These are phyloP conservation scores for Salpingus planirostris DNA, from an alignment of 2,888 invertebrate genomes.

Conservation along the genomic window DNA sequence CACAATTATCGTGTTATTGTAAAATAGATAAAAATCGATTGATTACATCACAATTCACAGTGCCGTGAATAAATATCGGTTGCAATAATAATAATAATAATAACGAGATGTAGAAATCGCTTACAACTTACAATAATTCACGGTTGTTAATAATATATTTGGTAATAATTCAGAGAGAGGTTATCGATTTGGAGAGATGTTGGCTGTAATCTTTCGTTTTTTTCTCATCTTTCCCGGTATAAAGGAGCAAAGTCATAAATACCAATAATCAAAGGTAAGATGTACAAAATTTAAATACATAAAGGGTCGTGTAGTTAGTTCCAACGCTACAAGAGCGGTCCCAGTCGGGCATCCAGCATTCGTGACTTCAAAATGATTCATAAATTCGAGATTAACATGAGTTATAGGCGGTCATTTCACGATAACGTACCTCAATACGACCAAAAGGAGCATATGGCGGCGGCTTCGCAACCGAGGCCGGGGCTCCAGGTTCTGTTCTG, in stretches of 20 bases:
- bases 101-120: no score
- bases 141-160: no score
- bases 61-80: no score
- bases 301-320: conserved; percentile 25
- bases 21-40: no score
- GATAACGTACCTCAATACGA: conserved; percentile 14
- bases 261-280: conserved; percentile 25
- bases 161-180: no score
- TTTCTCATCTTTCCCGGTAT: no score
- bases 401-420: conserved; percentile 25
- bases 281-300: conserved; percentile 28
- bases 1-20: no score
- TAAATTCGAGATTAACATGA: conserved; percentile 33
- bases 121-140: no score
- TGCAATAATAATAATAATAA: no score
- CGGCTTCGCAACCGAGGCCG: no score
- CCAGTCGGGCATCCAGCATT: conserved; percentile 25
- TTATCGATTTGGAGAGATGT: not conserved
- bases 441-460: conserved; percentile 13
- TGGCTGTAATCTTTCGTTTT: not conserved
- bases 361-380: conserved; percentile 30
- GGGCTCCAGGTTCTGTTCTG: no score
- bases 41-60: no score
- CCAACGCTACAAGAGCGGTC: conserved; percentile 15
- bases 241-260: conserved; percentile 22